Conservation (phyloP, 1,140 invertebrate genomes). For the Trissolcus basalis region DNA sequence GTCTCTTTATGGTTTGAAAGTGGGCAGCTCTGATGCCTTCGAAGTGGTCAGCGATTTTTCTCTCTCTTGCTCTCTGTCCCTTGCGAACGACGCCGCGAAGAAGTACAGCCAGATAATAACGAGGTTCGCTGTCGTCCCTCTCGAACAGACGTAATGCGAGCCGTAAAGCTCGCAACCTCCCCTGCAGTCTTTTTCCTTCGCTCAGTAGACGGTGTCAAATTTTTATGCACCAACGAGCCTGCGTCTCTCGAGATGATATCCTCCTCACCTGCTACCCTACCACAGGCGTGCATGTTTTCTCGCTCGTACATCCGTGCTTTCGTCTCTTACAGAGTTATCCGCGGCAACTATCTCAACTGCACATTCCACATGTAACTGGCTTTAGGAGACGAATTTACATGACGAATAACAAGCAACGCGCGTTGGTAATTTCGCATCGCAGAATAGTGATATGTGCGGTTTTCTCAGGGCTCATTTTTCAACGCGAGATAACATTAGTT, state of each 20-base stretch:
- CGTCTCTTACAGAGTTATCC: slow-evolving; percentile 34
- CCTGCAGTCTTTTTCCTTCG: slow-evolving; percentile 53
- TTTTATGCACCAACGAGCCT: slow-evolving; percentile 67
- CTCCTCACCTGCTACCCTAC: slow-evolving; percentile 59
- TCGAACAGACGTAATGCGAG: slow-evolving; percentile 65
- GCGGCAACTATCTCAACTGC: slow-evolving; percentile 24
- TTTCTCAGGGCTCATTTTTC: slow-evolving; percentile 28
- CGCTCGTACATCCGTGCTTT: slow-evolving; percentile 17
- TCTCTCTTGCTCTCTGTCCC: slow-evolving; percentile 43
- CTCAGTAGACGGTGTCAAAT: slow-evolving; percentile 68
- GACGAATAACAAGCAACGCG: slow-evolving; percentile 42
- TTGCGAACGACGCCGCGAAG: slow-evolving; percentile 64
- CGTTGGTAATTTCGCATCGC: too few relatives aligned
- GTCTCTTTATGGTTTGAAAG: slow-evolving; percentile 76
- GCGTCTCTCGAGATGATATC: slow-evolving; percentile 58
- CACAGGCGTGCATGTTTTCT: slow-evolving; percentile 35
- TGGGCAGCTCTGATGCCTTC: slow-evolving; percentile 62
- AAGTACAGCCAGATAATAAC: slow-evolving; percentile 74
- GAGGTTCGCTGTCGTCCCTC: slow-evolving; percentile 71
- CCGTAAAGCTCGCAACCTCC: slow-evolving; percentile 65
- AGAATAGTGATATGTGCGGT: slow-evolving; percentile 14
- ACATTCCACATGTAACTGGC: slow-evolving; percentile 42
- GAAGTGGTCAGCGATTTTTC: slow-evolving; percentile 49
- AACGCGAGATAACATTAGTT: slow-evolving; percentile 11
- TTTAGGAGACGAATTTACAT: slow-evolving; percentile 55